Evolutionary conservation across 2,888 invertebrate genomes (phyloP).

Genomic region (Malthinus seriepunctatus): DNA sequence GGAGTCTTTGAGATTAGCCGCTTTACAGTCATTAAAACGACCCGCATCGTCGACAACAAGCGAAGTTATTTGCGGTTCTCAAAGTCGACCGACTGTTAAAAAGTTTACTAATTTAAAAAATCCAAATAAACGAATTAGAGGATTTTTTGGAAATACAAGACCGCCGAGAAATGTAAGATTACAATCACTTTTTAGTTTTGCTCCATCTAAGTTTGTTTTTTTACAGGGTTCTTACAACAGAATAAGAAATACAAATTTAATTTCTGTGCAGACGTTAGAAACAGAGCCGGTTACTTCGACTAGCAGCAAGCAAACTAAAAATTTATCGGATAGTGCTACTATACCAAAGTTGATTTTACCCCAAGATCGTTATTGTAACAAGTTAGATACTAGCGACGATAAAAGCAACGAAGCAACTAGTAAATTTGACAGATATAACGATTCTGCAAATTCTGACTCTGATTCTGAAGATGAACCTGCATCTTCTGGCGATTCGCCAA

Average conservation of each 20-base stretch:
- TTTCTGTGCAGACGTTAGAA: conserved; percentile 56
- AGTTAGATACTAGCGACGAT: conserved; percentile 22
- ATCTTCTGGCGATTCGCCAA: conserved; percentile 44
- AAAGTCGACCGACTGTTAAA: neutral
- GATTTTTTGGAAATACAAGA: conserved; percentile 30
- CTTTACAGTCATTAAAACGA: conserved; percentile 54
- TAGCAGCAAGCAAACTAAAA: conserved; percentile 24
- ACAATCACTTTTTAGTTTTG: neutral
- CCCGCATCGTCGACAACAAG: conserved; percentile 10
- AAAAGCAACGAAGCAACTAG: conserved; percentile 39
- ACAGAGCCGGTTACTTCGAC: conserved; percentile 31
- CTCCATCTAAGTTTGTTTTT: conserved; percentile 4
- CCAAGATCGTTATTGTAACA: conserved; percentile 46
- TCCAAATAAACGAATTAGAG: conserved; percentile 25
- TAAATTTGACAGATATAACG: conserved; percentile 59
- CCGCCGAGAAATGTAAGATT: neutral
- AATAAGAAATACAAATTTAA: conserved; percentile 55
- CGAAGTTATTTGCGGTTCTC: neutral
- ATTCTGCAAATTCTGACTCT: conserved; percentile 51
- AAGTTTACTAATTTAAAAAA: conserved; percentile 6
- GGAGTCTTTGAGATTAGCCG: conserved; percentile 57
- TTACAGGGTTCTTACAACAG: conserved; percentile 45
- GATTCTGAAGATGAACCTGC: conserved; percentile 44
- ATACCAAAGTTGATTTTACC: conserved; percentile 44
- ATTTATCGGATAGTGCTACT: conserved; percentile 28